phyloP scores from a whole-genome alignment of 2,888 invertebrate species.

The Sylvicola fuscatus region DNA sequence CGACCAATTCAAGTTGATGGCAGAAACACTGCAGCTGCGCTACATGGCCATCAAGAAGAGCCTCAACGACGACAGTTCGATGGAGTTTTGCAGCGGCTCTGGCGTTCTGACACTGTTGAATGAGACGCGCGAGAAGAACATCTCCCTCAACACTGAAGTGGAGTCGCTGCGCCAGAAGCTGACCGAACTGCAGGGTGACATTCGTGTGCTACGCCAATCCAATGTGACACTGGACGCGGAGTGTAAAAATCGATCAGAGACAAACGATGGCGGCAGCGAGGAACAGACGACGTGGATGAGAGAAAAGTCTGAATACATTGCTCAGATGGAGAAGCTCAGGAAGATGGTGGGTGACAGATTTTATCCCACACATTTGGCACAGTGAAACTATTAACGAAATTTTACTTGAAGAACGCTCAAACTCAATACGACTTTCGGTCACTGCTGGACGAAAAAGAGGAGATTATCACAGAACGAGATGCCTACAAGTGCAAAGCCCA shows the following conservation, averaged over 20 bases:
- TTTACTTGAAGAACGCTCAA: conserved; percentile 57
- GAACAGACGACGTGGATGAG: conserved; percentile 20
- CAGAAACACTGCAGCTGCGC: conserved; percentile 48
- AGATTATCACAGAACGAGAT: conserved; percentile 57
- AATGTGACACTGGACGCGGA: conserved; percentile 16
- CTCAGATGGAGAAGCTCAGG: conserved; percentile 20
- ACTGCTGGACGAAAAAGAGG: conserved; percentile 69
- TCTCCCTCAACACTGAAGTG: conserved; percentile 31
- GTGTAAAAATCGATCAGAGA: conserved; percentile 7
- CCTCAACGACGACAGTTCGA: conserved; percentile 15
- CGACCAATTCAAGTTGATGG: conserved; percentile 60
- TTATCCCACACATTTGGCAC: too few relatives aligned
- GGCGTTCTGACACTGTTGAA: conserved; percentile 35
- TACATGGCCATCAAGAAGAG: conserved; percentile 28
- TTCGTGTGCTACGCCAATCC: conserved; percentile 34
- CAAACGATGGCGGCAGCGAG: conserved; percentile 7
- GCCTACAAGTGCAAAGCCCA: conserved; percentile 69
- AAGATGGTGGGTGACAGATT: conserved; percentile 16
- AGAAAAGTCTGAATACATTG: conserved; percentile 21
- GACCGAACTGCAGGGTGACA: conserved; percentile 46
- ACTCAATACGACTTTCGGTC: conserved; percentile 55
- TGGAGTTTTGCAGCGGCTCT: conserved; percentile 16
- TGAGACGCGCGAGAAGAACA: conserved; percentile 36
- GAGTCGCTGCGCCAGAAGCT: conserved; percentile 52
- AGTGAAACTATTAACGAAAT: too few relatives aligned